Conservation (phyloP, 2,113 vertebrate genomes). For the Varanus salvator region DNA sequence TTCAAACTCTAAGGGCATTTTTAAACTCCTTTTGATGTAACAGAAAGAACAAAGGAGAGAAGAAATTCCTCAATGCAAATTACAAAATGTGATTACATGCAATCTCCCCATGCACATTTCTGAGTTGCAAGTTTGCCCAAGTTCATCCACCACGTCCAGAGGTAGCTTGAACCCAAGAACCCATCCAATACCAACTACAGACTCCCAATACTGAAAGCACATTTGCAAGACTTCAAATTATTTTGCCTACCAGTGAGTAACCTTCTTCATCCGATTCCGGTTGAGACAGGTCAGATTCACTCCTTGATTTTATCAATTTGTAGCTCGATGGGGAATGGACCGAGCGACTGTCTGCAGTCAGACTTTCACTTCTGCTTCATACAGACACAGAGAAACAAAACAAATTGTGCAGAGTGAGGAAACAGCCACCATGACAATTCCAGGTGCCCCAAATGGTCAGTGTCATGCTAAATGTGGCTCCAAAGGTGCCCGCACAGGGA, state of each 20-base stretch:
- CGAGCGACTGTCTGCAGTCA: slow-evolving; percentile 91
- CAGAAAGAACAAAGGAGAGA: not conserved
- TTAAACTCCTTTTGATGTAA: not conserved
- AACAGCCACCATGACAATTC: not conserved
- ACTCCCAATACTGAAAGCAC: not conserved
- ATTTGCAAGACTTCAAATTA: not conserved
- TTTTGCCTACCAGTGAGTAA: slow-evolving; percentile 85
- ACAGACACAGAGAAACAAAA: not conserved
- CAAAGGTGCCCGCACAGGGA: not conserved
- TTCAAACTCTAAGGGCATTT: not conserved
- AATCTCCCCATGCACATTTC: not conserved
- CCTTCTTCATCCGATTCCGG: slow-evolving; percentile 97
- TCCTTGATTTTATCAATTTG: slow-evolving; percentile 94
- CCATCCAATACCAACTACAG: not conserved
- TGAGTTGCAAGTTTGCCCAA: not conserved
- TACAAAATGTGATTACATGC: not conserved
- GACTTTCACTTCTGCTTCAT: slow-evolving; percentile 91
- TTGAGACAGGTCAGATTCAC: slow-evolving; percentile 96
- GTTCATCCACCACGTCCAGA: not conserved
- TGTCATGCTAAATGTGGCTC: not conserved
- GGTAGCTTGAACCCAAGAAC: not conserved
- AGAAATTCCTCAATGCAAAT: not conserved
- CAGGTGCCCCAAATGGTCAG: not conserved
- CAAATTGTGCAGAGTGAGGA: not conserved
- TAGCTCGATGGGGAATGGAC: slow-evolving; percentile 87